Conservation (phyloP, 2,113 vertebrate species). For the Sinocyclocheilus maitianheensis region DNA sequence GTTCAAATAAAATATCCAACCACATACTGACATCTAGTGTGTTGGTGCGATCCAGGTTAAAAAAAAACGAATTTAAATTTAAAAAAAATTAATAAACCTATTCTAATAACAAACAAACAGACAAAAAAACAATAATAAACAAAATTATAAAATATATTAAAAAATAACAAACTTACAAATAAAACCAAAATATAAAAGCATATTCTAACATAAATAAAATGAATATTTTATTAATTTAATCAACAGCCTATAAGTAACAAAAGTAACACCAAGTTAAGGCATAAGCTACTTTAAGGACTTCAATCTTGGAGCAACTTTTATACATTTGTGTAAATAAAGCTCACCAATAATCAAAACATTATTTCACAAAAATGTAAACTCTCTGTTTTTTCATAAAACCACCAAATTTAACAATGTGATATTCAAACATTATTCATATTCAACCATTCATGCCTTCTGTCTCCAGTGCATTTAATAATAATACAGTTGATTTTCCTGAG, state of each 20-base stretch:
- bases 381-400: not conserved
- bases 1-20: not conserved
- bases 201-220: not conserved
- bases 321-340: not conserved
- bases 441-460: no score
- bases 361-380: not conserved
- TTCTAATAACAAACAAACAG: no score
- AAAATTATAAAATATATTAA: not conserved
- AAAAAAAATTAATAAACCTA: not conserved
- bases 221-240: not conserved
- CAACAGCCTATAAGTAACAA: no score
- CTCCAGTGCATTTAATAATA: no score
- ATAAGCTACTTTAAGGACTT: not conserved
- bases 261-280: not conserved
- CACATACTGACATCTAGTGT: conserved; percentile 7
- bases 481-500: not conserved
- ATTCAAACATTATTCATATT: not conserved
- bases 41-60: not conserved
- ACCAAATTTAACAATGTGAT: not conserved
- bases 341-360: not conserved
- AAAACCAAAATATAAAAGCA: no score
- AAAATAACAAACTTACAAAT: no score
- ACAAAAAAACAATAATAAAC: not conserved
- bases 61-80: no score
- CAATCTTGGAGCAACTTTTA: not conserved